phyloP scores from a whole-genome alignment of 2,113 vertebrate species.

The Heterochromis multidens region DNA sequence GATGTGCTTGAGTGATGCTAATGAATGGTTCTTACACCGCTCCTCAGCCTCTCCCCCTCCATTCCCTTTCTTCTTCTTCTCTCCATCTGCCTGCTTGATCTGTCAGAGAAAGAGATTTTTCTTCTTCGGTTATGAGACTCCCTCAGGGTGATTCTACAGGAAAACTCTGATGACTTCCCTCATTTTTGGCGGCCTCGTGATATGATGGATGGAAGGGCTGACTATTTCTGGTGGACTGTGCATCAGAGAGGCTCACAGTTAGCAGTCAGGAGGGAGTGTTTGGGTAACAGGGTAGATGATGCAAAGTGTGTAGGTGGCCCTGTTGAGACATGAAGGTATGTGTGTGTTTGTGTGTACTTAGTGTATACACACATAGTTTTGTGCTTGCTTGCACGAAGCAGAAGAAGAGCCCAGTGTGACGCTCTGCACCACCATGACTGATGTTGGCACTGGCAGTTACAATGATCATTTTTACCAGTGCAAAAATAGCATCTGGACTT shows the following conservation, averaged over 20 bases:
- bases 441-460: background rate
- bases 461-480: background rate
- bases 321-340: background rate
- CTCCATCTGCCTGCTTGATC: constrained; percentile 45
- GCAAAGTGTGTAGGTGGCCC: background rate
- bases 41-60: background rate
- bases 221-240: constrained; percentile 27
- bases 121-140: constrained; percentile 33
- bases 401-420: constrained; percentile 20
- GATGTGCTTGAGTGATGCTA: constrained; percentile 47
- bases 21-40: constrained; percentile 38
- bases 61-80: background rate
- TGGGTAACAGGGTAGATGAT: background rate
- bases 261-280: constrained; percentile 4
- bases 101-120: constrained; percentile 40
- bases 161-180: constrained; percentile 39
- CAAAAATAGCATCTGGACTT: background rate
- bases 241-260: constrained; percentile 13
- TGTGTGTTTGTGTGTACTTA: background rate
- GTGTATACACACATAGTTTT: background rate
- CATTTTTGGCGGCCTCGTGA: constrained; percentile 18
- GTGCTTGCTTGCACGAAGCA: background rate
- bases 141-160: constrained; percentile 41
- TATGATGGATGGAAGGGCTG: constrained; percentile 44
- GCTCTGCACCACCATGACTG: background rate